phyloP scores from a whole-genome alignment of 2,113 vertebrate genomes.

The Rhinolophus ferrumequinum region DNA sequence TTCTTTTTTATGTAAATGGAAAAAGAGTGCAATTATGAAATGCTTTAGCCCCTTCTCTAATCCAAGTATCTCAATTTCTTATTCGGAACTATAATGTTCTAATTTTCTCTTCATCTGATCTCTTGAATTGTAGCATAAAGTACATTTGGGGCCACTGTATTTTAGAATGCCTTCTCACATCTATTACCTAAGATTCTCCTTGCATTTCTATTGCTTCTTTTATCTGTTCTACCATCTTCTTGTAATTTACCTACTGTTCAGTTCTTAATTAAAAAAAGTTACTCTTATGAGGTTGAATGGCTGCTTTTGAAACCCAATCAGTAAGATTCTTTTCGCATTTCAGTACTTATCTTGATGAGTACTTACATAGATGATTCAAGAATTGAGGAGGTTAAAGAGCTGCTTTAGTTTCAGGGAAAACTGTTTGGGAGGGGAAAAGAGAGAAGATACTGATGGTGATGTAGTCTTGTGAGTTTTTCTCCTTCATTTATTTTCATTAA shows the following conservation, averaged over 20 bases:
- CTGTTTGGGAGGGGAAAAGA: not conserved
- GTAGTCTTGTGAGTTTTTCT: conserved; percentile 51
- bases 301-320: conserved; percentile 68
- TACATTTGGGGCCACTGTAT: conserved; percentile 7
- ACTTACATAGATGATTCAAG: conserved; percentile 67
- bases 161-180: conserved; percentile 60
- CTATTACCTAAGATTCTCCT: conserved; percentile 71
- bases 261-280: conserved; percentile 77
- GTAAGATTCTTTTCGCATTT: conserved; percentile 62
- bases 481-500: conserved; percentile 74
- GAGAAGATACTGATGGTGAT: conserved; percentile 53
- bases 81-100: conserved; percentile 57
- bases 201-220: conserved; percentile 56
- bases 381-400: conserved; percentile 60
- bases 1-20: conserved; percentile 55
- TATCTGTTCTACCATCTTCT: conserved; percentile 67
- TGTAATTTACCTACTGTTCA: conserved; percentile 62
- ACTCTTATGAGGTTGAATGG: conserved; percentile 46
- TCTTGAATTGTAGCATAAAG: conserved; percentile 70
- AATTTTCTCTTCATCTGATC: conserved; percentile 71
- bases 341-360: conserved; percentile 57
- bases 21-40: conserved; percentile 56
- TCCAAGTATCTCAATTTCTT: conserved; percentile 68
- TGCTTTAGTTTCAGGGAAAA: conserved; percentile 36
- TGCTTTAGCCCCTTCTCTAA: conserved; percentile 58